phyloP scores from a whole-genome alignment of 2,888 invertebrate species.

The Lycophotia porphyrea region DNA sequence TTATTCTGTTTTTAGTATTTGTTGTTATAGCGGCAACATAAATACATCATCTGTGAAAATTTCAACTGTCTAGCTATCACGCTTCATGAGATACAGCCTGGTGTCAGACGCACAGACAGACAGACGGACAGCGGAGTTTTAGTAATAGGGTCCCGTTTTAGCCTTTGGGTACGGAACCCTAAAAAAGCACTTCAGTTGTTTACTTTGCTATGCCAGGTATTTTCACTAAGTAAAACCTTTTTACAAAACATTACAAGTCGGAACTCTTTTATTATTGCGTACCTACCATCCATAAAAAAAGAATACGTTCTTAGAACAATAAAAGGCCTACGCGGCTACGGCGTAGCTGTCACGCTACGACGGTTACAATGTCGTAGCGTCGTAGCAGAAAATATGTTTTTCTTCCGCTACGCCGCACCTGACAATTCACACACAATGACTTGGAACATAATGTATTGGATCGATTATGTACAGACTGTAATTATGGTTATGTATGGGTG shows the following conservation, averaged over 20 bases:
- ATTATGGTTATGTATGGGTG: neutral
- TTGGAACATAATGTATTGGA: constrained; percentile 24
- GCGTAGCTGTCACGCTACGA: constrained; percentile 59
- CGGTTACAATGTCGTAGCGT: constrained; percentile 42
- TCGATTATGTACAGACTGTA: neutral
- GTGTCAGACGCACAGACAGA: too few relatives aligned
- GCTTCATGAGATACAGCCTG: too few relatives aligned
- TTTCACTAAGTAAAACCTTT: neutral
- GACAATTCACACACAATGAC: constrained; percentile 34
- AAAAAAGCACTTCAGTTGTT: neutral
- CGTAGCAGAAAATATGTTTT: constrained; percentile 47
- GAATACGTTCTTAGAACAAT: neutral
- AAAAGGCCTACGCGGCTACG: constrained; percentile 46
- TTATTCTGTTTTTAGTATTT: too few relatives aligned
- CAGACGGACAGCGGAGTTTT: too few relatives aligned
- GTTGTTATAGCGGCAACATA: too few relatives aligned
- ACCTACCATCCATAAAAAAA: constrained; percentile 3
- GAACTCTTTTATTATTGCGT: neutral
- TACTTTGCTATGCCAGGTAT: neutral
- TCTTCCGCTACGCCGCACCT: constrained; percentile 37
- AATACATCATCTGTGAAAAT: too few relatives aligned
- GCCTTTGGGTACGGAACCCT: too few relatives aligned
- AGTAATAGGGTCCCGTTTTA: too few relatives aligned
- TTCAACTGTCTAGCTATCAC: too few relatives aligned
- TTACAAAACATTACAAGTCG: constrained; percentile 4